Conservation (phyloP, 2,888 invertebrate genomes). For the Sialis fuliginosa region DNA sequence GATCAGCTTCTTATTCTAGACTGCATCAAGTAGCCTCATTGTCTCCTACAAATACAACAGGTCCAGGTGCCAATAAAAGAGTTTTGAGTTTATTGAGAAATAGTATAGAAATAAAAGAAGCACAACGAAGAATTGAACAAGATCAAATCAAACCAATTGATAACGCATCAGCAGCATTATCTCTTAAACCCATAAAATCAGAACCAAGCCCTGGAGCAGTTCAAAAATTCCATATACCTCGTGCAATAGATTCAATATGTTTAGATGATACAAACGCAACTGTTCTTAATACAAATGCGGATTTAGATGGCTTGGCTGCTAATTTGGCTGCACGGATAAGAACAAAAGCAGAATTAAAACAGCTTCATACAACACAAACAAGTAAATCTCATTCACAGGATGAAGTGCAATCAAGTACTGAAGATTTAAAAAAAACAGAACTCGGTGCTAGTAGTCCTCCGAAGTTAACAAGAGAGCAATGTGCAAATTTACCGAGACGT, state of each 20-base stretch:
- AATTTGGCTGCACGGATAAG: slow-evolving; percentile 53
- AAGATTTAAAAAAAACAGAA: slow-evolving; percentile 6
- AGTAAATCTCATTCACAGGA: slow-evolving; percentile 1
- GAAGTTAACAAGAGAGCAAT: slow-evolving; percentile 27
- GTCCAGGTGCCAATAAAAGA: slow-evolving; percentile 45
- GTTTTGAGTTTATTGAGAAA: slow-evolving; percentile 53
- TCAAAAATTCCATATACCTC: slow-evolving; percentile 46
- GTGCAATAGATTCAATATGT: slow-evolving; percentile 47
- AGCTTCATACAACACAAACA: slow-evolving; percentile 17
- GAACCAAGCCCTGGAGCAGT: slow-evolving; percentile 30
- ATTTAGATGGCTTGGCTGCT: slow-evolving; percentile 38
- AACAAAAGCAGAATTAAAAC: slow-evolving; percentile 73
- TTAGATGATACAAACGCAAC: slow-evolving; percentile 22
- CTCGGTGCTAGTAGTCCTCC: slow-evolving; percentile 21
- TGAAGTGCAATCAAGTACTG: not conserved
- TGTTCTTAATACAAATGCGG: slow-evolving; percentile 13
- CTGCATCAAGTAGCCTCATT: slow-evolving; percentile 10
- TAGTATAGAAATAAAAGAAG: slow-evolving; percentile 48
- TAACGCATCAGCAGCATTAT: slow-evolving; percentile 7
- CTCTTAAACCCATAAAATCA: slow-evolving; percentile 20
- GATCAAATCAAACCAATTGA: slow-evolving; percentile 13
- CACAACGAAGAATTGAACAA: slow-evolving; percentile 29
- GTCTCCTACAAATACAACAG: slow-evolving; percentile 14
- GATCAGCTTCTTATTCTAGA: slow-evolving; percentile 17
- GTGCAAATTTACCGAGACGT: slow-evolving; percentile 24